Evolutionary conservation across 2,797 vertebrate species (phyloP), one percentile per base, ranked within the genome.

Genomic region (Pristis pectinata): DNA sequence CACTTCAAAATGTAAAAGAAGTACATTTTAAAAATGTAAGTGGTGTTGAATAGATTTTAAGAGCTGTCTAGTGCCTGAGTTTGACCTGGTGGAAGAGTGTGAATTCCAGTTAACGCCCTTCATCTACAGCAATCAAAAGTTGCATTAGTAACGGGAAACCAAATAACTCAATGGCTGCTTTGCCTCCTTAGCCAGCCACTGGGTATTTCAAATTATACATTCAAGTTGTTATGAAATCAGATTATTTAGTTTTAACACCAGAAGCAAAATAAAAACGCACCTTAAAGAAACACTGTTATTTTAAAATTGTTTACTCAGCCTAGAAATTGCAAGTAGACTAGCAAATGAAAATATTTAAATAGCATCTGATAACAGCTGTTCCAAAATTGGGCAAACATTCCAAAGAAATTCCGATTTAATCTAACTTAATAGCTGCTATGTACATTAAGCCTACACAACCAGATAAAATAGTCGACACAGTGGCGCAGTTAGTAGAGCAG

Each of bases 391-490:
- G 96, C 91, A 95, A 44, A 72, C 8, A 2, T 93, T 96, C 96
- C 96, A 95, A 95, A 96, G 61, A 95, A 96, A 95, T 34, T 94
- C 79, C 94, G 95, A 49, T 72, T 72, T 44, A 37, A 93, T 93
- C 67, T 72, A 93, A 74, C 11, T 95, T 95, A 96, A 95, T 96
- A 49, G 85, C 56, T 95, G 72, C 95, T 72, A 95, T 96, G 93
- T 61, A 94, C 83, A 95, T 96, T 96, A 96, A 96, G 96, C 96
- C 89, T 93, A 95, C 95, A 96, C 95, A 96, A 95, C 96, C 96
- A 30, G 70, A 64, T 64, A 10, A 64, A 64, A 64, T 61, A 64
- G 15, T 64, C 6, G 15, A 9, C 9, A 64, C 61, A 9, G 61
- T 10, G 15, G 15, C 7, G 61, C 61, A 15, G 61, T 64, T 64